These are phyloP conservation scores for Agapostemon virescens DNA, from an alignment of 2,888 invertebrate genomes.

Conservation along the genomic window DNA sequence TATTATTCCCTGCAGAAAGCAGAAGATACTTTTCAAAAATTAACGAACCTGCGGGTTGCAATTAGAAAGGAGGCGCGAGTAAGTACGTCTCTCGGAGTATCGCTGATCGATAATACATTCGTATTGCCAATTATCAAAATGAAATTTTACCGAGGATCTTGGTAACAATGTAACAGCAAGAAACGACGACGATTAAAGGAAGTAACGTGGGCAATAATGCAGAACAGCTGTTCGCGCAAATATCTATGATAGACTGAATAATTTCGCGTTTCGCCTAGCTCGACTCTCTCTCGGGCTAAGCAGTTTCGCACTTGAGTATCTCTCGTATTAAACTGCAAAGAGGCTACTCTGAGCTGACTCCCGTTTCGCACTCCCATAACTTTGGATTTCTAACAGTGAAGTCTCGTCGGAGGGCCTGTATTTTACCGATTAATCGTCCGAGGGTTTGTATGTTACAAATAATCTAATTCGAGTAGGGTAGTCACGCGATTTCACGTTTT, in stretches of 20 bases:
- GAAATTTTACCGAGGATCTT: neutral
- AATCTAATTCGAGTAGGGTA: neutral
- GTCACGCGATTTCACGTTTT: neutral
- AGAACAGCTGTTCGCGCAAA: neutral
- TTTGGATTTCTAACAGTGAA: neutral
- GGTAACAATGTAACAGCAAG: neutral
- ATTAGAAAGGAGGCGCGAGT: neutral
- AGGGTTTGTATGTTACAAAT: neutral
- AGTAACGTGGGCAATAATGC: neutral
- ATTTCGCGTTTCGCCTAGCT: conserved; percentile 9
- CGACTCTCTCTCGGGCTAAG: neutral
- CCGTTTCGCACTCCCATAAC: neutral
- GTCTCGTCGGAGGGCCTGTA: neutral
- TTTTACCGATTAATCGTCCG: neutral
- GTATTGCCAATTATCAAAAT: neutral
- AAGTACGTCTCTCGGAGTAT: too few relatives aligned
- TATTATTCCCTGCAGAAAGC: neutral
- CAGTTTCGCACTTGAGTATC: neutral
- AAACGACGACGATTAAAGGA: neutral
- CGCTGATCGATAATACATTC: too few relatives aligned
- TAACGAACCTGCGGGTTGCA: neutral
- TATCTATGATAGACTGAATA: neutral
- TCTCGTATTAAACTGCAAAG: neutral
- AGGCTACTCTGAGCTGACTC: neutral
- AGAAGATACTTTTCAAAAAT: neutral